A percentile compares a stretch with the other conserved stretches of the same genome.
Conservation (phyloP, 1,140 invertebrate genomes). For the Myzus persicae region DNA sequence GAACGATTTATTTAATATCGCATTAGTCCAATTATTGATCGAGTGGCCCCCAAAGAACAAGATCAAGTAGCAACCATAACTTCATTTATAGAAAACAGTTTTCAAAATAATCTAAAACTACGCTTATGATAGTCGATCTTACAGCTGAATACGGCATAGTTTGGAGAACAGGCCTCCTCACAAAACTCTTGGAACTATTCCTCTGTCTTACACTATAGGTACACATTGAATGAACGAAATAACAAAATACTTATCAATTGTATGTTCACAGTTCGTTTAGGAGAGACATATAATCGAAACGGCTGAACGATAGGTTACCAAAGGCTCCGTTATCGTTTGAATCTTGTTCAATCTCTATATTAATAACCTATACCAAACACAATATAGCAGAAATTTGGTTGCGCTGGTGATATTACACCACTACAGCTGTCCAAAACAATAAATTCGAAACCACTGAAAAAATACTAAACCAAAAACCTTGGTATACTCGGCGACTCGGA, state of each 20-base stretch:
- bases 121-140: no score
- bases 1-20: no score
- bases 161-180: background rate
- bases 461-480: background rate
- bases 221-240: constrained; percentile 38
- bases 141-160: no score
- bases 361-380: background rate
- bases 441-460: background rate
- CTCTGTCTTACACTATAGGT: constrained; percentile 19
- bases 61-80: no score
- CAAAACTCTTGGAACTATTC: constrained; percentile 42
- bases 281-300: constrained; percentile 1
- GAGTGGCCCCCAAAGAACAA: no score
- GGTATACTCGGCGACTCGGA: no score
- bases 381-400: background rate
- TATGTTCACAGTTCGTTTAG: background rate
- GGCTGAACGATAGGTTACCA: constrained; percentile 31
- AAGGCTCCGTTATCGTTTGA: background rate
- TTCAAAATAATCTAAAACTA: no score
- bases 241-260: background rate
- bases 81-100: no score
- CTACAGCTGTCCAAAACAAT: constrained; percentile 4
- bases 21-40: no score
- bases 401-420: constrained; percentile 10
- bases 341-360: constrained; percentile 43